Evolutionary conservation across 1,140 invertebrate genomes (phyloP), one percentile per base, ranked within the genome.

Genomic region (Drepana arcuata): DNA sequence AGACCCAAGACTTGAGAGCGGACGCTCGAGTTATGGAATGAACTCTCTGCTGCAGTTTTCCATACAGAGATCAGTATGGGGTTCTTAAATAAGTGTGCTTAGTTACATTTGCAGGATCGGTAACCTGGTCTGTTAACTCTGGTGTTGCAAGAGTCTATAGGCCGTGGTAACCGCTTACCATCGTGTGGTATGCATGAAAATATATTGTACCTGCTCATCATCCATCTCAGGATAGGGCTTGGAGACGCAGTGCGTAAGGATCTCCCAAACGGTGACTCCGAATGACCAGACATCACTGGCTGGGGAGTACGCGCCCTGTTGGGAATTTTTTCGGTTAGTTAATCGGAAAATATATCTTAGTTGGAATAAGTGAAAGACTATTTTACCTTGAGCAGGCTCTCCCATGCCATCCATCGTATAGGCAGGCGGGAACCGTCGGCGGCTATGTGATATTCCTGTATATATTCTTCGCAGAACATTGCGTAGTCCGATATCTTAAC

Each of bases 401-500:
- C 93, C 91, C 92, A 94, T 0, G 94, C 89, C 91, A 95, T 93
- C 94, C 94, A 96, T 35, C 94, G 85, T 30, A 96, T 89, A 1
- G 94, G 94, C 38, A 95, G 83, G 24, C 92, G 89, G 4, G 90
- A 88, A 49, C 93, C 92, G 14, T 91, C 93, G 44, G 93, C 92
- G 55, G 93, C 91, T 12, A 93, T 85, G 66, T 93, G 93, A 70
- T 96, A 96, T 62, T 96, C 93, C 1, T 86, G 79, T 31, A 93
- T 88, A 68, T 94, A 96, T 45, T 92, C 87, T 48, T 88, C 89
- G 48, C 93, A 92, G 63, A 92, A 94, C 88, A 95, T 94, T 1
- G 93, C 94, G 74, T 95, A 94, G 81, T 96, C 94, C 5, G 93
- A 92, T 39, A 96, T 90, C 83, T 95, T 95, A 57, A 95, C 88